A percentile compares a stretch with the other conserved stretches of the same genome.
Evolutionary conservation across 2,888 invertebrate species (phyloP).

Genomic region (Blastobasis lacticolella): DNA sequence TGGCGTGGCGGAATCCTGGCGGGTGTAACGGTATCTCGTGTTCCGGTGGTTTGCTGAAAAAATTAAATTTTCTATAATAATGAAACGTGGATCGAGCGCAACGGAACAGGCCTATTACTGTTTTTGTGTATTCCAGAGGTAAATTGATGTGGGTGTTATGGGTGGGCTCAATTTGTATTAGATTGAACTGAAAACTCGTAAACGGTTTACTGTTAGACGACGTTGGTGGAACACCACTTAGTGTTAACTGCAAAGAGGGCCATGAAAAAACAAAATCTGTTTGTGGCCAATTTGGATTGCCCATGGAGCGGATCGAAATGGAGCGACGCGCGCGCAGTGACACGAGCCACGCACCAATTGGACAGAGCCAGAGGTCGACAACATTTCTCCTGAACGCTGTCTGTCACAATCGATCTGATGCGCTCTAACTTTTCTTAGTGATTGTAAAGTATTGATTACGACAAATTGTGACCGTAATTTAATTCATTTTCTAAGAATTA

Average conservation of each 20-base stretch:
- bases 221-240: constrained; percentile 46
- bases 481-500: too few species aligned
- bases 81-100: constrained; percentile 33
- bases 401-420: not conserved
- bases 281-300: constrained; percentile 49
- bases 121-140: constrained; percentile 27
- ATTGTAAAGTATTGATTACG: constrained; percentile 18
- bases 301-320: constrained; percentile 52
- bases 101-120: constrained; percentile 39
- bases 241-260: constrained; percentile 41
- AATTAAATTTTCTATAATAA: constrained; percentile 51
- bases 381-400: constrained; percentile 23
- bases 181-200: constrained; percentile 30
- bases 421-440: constrained; percentile 15
- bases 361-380: constrained; percentile 14
- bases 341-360: constrained; percentile 49
- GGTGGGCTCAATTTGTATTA: constrained; percentile 5
- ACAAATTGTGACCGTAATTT: too few species aligned
- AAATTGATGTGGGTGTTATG: constrained; percentile 24
- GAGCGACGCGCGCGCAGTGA: constrained; percentile 46
- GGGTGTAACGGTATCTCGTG: constrained; percentile 32
- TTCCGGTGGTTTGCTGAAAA: constrained; percentile 44
- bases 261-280: constrained; percentile 40
- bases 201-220: constrained; percentile 13
- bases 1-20: constrained; percentile 43